Evolutionary conservation across 2,113 vertebrate genomes (phyloP), one percentile per base, ranked within the genome.

Genomic region (Anarrhichthys ocellatus): DNA sequence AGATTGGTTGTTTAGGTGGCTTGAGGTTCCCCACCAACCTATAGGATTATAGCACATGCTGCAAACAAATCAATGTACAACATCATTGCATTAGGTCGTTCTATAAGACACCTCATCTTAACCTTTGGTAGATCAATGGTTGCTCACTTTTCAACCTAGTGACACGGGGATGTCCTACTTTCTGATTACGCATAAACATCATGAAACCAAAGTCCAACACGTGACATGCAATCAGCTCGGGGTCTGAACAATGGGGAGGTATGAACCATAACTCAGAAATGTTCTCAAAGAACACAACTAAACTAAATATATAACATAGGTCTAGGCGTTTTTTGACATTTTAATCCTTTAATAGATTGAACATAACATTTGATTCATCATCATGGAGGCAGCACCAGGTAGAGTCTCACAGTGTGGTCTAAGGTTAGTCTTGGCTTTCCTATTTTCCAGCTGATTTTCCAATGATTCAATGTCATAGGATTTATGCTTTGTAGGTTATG

Each of bases 401-500:
- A 44, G 15, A 15, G 70, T 62, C 27, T 40, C 17, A 44, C 20
- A 44, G 9, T 34, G 34, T 61, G 48, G 24, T 42, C 48, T 0
- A 0, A 64, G 24, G 32, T 52, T 36, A 17, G 14, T 22, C 24
- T 42, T 15, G 9, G 6, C 42, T 48, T 27, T 58, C 6, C 15
- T 36, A 34, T 87, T n/a, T 27, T 24, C 20, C 62, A 54, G 20
- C 36, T 9, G 17, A 20, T 64, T 22, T 52, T 59, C 72, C 24
- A 8, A 64, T 52, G 70, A 64, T 61, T 15, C 81, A 85, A 81
- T 73, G 75, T 68, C 65, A 54, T 11, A 32, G 14, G 3, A 73
- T 70, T 50, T 68, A 9, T 48, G 2, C 74, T 72, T 75, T 46
- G 27, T 44, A 20, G 20, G 38, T 76, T 63, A 22, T 66, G 27